Conservation (phyloP, 2,113 vertebrate genomes). For the Garra rufa region DNA sequence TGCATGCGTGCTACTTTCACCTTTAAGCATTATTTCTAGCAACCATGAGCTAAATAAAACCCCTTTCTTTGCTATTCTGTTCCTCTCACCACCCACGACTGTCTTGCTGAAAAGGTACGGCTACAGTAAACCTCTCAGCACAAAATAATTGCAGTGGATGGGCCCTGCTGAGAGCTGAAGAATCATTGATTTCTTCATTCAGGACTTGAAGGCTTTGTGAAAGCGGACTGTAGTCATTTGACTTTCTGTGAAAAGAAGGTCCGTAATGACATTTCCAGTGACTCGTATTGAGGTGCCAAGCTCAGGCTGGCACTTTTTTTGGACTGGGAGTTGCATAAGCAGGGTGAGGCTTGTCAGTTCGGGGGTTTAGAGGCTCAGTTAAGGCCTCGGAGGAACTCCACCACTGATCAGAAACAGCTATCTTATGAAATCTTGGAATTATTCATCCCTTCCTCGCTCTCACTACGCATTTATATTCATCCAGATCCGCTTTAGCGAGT, state of each 20-base stretch:
- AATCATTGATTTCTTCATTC: neutral
- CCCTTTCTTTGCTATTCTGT: neutral
- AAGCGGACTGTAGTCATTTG: neutral
- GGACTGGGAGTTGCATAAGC: neutral
- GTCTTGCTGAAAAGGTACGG: neutral
- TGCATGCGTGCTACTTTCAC: neutral
- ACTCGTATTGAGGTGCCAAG: neutral
- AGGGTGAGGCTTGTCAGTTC: neutral
- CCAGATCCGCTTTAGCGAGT: neutral
- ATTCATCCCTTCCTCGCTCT: neutral
- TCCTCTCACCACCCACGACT: neutral
- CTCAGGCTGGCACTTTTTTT: neutral
- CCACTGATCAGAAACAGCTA: conserved; percentile 6
- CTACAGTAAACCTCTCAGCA: neutral
- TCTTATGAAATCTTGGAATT: neutral
- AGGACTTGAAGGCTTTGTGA: neutral
- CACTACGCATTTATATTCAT: neutral
- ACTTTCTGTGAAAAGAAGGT: neutral
- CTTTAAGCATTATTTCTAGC: conserved; percentile 4
- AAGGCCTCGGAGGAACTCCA: neutral
- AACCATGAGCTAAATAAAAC: neutral
- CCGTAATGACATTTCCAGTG: neutral
- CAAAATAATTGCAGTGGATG: neutral
- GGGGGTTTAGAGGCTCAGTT: neutral
- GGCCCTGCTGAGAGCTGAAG: neutral